Percentiles rank a stretch among this genome's conserved stretches.
Evolutionary conservation across 2,113 vertebrate genomes (phyloP).

Genomic region (Labeo catla): DNA sequence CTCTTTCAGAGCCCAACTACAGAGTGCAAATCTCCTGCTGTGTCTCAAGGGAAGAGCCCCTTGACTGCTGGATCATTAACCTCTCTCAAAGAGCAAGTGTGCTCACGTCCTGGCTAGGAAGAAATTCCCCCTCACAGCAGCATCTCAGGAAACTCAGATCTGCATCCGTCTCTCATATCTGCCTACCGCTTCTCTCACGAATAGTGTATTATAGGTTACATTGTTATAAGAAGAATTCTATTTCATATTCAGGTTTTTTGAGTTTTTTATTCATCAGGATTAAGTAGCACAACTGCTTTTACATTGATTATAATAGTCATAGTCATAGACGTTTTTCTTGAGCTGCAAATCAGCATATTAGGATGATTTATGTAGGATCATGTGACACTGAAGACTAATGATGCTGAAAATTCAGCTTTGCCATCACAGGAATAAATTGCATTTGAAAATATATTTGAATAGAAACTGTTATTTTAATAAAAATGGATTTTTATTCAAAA

Average conservation of each 20-base stretch:
- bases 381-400: background rate
- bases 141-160: slow-evolving; percentile 40
- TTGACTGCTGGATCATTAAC: slow-evolving; percentile 52
- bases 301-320: background rate
- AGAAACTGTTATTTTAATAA: background rate
- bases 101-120: background rate
- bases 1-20: slow-evolving; percentile 38
- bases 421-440: background rate
- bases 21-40: slow-evolving; percentile 41
- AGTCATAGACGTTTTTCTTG: background rate
- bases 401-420: background rate
- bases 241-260: background rate
- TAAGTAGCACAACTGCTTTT: background rate
- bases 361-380: background rate
- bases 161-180: slow-evolving; percentile 11
- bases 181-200: background rate
- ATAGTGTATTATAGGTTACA: slow-evolving; percentile 5
- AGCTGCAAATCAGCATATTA: background rate
- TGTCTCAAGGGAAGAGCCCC: slow-evolving; percentile 46
- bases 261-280: background rate
- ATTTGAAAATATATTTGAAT: background rate
- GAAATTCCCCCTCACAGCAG: slow-evolving; percentile 26
- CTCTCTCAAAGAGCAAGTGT: slow-evolving; percentile 50
- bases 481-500: too few relatives aligned
- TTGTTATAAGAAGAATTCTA: background rate